Evolutionary conservation across 2,888 invertebrate genomes (phyloP).

Genomic region (Rambutsinella grinnellia): DNA sequence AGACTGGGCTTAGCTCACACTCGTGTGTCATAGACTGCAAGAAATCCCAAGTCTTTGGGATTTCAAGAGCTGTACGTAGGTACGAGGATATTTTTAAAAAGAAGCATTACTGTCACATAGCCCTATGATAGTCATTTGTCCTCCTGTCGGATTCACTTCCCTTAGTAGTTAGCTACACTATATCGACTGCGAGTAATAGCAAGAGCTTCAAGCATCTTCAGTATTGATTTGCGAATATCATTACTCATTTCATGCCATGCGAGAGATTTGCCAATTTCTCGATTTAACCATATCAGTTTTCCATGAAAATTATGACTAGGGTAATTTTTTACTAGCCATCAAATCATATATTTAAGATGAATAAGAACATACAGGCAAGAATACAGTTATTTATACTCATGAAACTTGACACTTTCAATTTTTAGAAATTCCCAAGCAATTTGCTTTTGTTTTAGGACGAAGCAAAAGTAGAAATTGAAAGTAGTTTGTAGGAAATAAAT

Average conservation of each 20-base stretch:
- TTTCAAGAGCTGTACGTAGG: neutral
- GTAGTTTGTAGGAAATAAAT: too few species aligned
- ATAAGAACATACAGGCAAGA: too few species aligned
- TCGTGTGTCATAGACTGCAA: neutral
- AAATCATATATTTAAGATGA: too few species aligned
- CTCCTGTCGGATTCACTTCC: neutral
- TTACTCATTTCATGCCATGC: neutral
- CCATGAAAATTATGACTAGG: neutral
- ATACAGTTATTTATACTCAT: too few species aligned
- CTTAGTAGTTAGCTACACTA: too few species aligned
- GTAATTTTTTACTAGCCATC: too few species aligned
- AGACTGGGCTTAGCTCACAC: slow-evolving; percentile 9
- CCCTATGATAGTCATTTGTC: neutral
- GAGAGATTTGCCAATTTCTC: neutral
- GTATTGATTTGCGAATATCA: neutral
- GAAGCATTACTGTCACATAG: neutral
- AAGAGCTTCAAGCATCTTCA: neutral
- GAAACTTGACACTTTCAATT: too few species aligned
- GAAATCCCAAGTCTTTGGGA: neutral
- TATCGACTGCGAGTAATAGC: neutral
- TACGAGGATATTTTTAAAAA: neutral
- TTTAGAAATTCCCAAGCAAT: too few species aligned
- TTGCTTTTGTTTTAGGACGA: too few species aligned
- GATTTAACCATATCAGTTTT: too few species aligned
- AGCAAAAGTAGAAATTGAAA: too few species aligned